These are phyloP conservation scores for Alectoris magna DNA, from an alignment of 2,797 vertebrate genomes.

Conservation along the genomic window DNA sequence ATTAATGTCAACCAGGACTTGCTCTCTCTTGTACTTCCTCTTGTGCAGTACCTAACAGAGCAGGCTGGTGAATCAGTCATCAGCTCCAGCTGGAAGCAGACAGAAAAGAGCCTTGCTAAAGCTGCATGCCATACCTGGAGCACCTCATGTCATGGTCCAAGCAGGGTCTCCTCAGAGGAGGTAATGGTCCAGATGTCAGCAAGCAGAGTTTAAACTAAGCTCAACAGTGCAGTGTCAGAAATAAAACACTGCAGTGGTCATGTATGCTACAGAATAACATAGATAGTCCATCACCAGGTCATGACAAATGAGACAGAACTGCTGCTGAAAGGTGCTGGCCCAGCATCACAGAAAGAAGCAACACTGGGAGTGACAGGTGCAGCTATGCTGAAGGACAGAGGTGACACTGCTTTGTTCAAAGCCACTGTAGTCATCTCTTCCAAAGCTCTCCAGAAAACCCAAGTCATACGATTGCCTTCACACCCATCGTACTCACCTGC, in stretches of 20 bases:
- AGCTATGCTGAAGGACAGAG: background rate
- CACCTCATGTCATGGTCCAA: background rate
- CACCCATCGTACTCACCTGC: constrained; percentile 80
- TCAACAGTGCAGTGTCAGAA: background rate
- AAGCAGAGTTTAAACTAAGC: background rate
- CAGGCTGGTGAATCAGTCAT: background rate
- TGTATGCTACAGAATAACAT: background rate
- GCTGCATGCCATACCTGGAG: background rate
- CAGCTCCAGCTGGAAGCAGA: background rate
- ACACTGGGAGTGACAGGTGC: background rate
- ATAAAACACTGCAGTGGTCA: background rate
- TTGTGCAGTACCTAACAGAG: background rate
- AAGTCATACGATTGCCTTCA: background rate
- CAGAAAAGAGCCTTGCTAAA: background rate
- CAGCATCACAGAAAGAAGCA: background rate
- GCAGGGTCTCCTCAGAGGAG: background rate
- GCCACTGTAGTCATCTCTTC: background rate
- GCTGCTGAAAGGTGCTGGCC: background rate
- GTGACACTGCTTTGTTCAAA: background rate
- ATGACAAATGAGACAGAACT: background rate
- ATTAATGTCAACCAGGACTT: fast-evolving
- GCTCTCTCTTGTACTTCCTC: background rate
- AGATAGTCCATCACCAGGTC: fast-evolving
- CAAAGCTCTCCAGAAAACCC: background rate
- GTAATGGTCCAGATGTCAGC: background rate